Evolutionary conservation across 2,888 invertebrate genomes (phyloP).

Genomic region (Vanessa cardui): DNA sequence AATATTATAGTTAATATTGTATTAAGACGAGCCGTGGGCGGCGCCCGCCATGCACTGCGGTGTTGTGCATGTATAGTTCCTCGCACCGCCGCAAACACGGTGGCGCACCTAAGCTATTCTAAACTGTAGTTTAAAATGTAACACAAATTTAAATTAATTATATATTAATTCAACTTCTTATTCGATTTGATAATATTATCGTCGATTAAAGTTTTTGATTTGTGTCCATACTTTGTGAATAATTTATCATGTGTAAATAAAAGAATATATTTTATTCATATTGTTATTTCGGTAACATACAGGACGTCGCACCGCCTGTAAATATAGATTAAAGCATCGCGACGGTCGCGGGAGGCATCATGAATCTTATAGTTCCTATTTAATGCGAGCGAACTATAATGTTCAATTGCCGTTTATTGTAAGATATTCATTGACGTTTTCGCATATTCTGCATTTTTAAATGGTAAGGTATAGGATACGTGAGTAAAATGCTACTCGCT

Average conservation of each 20-base stretch:
- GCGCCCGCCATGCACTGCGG: constrained; percentile 76
- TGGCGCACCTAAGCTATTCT: constrained; percentile 79
- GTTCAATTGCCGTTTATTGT: constrained; percentile 81
- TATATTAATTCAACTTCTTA: constrained; percentile 62
- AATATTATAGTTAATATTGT: constrained; percentile 65
- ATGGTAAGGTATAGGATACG: constrained; percentile 77
- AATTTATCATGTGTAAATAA: constrained; percentile 70
- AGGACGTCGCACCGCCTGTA: constrained; percentile 60
- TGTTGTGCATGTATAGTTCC: constrained; percentile 82
- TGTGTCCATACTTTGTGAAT: constrained; percentile 72
- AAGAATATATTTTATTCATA: constrained; percentile 73
- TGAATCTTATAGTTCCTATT: constrained; percentile 84
- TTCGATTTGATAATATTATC: constrained; percentile 62
- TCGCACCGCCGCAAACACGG: constrained; percentile 77
- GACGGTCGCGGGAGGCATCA: constrained; percentile 71
- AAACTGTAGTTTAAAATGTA: constrained; percentile 79
- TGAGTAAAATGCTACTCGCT: constrained; percentile 80
- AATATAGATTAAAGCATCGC: constrained; percentile 55
- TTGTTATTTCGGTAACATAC: constrained; percentile 72
- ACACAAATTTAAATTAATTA: constrained; percentile 71
- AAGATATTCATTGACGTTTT: constrained; percentile 81
- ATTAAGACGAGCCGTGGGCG: constrained; percentile 69
- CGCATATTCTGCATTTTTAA: constrained; percentile 83
- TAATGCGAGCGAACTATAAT: constrained; percentile 82
- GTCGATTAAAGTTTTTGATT: constrained; percentile 67